Evolutionary conservation across 2,797 vertebrate species (phyloP), one percentile per base, ranked within the genome.

Genomic region (Mycteria americana): DNA sequence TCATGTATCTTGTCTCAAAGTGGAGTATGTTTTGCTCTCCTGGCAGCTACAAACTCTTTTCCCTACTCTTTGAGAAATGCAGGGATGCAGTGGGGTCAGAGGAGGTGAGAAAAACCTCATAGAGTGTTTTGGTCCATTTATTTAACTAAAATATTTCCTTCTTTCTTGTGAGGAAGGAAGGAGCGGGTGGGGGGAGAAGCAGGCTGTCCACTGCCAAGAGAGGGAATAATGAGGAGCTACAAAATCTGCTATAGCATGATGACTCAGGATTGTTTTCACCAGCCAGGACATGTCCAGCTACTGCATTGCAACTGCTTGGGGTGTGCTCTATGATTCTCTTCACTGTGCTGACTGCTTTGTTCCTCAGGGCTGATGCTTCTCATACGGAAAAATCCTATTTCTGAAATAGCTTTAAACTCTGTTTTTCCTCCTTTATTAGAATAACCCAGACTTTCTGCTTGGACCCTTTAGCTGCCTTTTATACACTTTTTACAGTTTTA

Each of bases 231-330:
- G 37, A 92, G 60, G 74, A 92, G 79, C 87, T 78, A 28, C 82
- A 39, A 35, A 68, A 54, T n/a, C 46, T 92, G 57, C 72, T 80
- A 0, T 7, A 33, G 85, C 41, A 7, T 25, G 45, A 62, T 89
- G 96, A 92, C 64, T 93, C 85, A 81, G 89, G 89, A 25, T 64
- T 85, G 87, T 48, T 72, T 85, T 37, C 72, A 74, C 91, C 12
- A 51, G 92, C 85, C 81, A 72, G 82, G 76, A 54, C 87, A 53
- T 45, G 87, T 84, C 89, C 76, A 72, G 76, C 94, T 45, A 18
- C 89, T 95, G 94, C 88, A 28, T 7, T 86, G 64, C 12, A 24
- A 70, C 53, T 56, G 62, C 72, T 50, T 28, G 67, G 70, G 88
- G 63, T 83, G 95, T 76, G 91, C 83, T 79, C 48, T 13, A 3